Evolutionary conservation across 2,113 vertebrate genomes (phyloP), one percentile per base, ranked within the genome.

Genomic region (Cairina moschata): DNA sequence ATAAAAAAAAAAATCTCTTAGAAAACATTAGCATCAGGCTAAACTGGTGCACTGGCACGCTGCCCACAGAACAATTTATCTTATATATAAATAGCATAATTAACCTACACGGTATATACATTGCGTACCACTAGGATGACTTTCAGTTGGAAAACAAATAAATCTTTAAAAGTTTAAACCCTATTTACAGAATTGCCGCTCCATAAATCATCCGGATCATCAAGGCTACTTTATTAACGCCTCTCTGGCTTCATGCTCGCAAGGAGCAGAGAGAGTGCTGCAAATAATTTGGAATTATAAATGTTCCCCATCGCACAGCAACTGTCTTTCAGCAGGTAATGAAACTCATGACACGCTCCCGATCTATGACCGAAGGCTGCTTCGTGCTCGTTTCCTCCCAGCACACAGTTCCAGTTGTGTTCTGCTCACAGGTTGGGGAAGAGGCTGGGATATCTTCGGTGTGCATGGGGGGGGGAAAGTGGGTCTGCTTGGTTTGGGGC

Each of bases 311-410:
- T 52, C 62, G 32, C 63, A n/a, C 50, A 32, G 59, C 68, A 32
- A 52, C 62, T 59, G 42, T 22, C 46, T 81, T 80, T 75, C 75
- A 90, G 94, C 96, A 95, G 96, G 96, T 96, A 97, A 97, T 96
- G 97, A 97, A 96, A 97, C 93, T 80, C 74, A 15, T 73, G 96
- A 44, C 55, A 83, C 48, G 83, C 94, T 93, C 97, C 94, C 90
- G 83, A 89, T 88, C 97, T 46, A 13, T 72, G 94, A 95, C 92
- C 55, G 68, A 96, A 96, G 97, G 93, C 91, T 94, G 59, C 97
- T 98, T 97, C 97, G 94, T 72, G 95, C 92, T 90, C 89, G 77
- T 97, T 97, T 97, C 96, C 94, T 95, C 97, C 88, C 88, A 92
- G 95, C 52, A 74, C 36, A 6, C 65, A 11, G 46, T 14, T 59